Evolutionary conservation across 2,113 vertebrate species (phyloP).

Genomic region (Siniperca chuatsi): DNA sequence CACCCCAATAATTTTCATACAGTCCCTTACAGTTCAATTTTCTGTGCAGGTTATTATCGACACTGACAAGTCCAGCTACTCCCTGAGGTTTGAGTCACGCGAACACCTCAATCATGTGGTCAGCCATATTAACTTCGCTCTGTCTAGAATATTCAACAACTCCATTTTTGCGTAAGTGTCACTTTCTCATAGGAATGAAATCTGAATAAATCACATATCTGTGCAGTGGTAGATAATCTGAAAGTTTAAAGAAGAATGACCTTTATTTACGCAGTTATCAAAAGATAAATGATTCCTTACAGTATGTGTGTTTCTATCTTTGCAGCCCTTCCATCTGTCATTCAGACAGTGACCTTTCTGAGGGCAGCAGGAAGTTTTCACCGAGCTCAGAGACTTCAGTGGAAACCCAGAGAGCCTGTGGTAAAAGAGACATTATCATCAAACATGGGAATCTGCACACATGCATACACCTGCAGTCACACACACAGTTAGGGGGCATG

Average conservation of each 20-base stretch:
- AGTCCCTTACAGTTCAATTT: not conserved
- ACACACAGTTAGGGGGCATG: constrained; percentile 41
- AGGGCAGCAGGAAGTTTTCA: constrained; percentile 88
- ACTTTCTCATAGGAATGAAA: not conserved
- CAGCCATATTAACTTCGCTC: constrained; percentile 86
- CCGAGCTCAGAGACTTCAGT: constrained; percentile 89
- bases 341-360: constrained; percentile 88
- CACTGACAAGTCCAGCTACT: constrained; percentile 87
- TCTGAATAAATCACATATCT: not conserved
- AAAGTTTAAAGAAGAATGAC: constrained; percentile 12
- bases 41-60: constrained; percentile 87
- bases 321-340: constrained; percentile 86
- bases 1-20: not conserved
- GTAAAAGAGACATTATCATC: constrained; percentile 75
- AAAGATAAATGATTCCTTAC: constrained; percentile 35
- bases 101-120: constrained; percentile 89
- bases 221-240: constrained; percentile 5
- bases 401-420: constrained; percentile 88
- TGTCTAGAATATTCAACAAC: constrained; percentile 90
- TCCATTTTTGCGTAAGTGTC: constrained; percentile 87
- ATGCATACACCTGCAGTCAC: not conserved
- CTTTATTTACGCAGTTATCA: constrained; percentile 31
- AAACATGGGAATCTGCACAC: constrained; percentile 45
- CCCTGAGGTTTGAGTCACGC: constrained; percentile 83
- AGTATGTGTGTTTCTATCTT: constrained; percentile 30